These are phyloP conservation scores for Macroramphosus scolopax DNA, from an alignment of 2,797 vertebrate species.

Conservation along the genomic window DNA sequence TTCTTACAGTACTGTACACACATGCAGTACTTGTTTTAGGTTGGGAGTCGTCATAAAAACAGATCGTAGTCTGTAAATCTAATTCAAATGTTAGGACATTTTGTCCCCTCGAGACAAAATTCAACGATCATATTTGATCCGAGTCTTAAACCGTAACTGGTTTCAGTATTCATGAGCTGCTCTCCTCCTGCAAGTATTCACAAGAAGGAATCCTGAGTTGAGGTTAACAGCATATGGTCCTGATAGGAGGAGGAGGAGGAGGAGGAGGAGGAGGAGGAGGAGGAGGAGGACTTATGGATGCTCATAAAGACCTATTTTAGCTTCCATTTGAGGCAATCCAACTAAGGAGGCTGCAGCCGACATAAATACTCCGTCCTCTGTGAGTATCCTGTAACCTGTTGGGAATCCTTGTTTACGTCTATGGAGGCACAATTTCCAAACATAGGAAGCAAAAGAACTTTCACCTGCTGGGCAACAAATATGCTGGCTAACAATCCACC, in stretches of 20 bases:
- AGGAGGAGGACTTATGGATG: constrained; percentile 11
- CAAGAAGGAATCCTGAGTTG: constrained; percentile 38
- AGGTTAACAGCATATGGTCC: constrained; percentile 35
- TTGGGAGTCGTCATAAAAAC: too few relatives aligned
- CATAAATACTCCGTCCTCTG: constrained; percentile 42
- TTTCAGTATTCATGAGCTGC: constrained; percentile 44
- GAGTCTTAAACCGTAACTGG: constrained; percentile 7
- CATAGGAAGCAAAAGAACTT: too few relatives aligned
- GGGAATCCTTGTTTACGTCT: constrained; percentile 22
- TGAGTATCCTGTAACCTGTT: constrained; percentile 10
- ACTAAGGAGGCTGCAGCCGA: constrained; percentile 25
- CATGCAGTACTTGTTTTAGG: too few relatives aligned
- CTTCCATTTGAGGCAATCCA: constrained; percentile 13
- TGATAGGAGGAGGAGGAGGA: constrained; percentile 25
- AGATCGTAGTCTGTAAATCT: too few relatives aligned
- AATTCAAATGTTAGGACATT: too few relatives aligned
- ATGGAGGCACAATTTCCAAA: too few relatives aligned
- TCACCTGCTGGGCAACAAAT: too few relatives aligned
- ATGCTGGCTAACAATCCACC: too few relatives aligned
- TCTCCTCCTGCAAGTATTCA: constrained; percentile 6
- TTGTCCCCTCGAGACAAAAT: constrained; percentile 7
- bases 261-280: constrained; percentile 15
- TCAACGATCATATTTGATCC: constrained; percentile 2
- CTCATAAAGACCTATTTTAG: constrained; percentile 24
- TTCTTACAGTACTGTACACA: neutral